Conservation (phyloP, 2,797 vertebrate genomes). For the Peromyscus attwateri region DNA sequence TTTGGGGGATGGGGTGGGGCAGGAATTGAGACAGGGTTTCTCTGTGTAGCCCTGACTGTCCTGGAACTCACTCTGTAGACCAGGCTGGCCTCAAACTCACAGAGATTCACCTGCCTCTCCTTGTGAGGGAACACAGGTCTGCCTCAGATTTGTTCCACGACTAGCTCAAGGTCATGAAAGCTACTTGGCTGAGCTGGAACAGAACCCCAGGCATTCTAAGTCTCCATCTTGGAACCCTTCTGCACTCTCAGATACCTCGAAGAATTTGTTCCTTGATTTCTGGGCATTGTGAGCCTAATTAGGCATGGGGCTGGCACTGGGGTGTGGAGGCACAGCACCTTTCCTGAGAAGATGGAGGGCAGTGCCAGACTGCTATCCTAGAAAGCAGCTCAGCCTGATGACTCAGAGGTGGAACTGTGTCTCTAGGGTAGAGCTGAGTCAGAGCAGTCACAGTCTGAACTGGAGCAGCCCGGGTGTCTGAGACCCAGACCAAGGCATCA, state of each 20-base stretch:
- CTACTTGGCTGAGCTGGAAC: not conserved
- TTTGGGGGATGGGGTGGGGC: not conserved
- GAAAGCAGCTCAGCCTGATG: conserved; percentile 72
- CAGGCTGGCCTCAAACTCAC: not conserved
- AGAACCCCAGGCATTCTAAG: not conserved
- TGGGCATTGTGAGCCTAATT: conserved; percentile 35
- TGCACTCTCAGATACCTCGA: not conserved
- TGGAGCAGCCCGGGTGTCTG: not conserved
- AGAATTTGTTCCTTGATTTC: conserved; percentile 50
- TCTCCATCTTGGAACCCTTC: not conserved
- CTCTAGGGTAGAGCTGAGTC: conserved; percentile 71
- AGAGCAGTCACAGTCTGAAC: not conserved
- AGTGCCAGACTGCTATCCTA: conserved; percentile 73
- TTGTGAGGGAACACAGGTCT: not conserved
- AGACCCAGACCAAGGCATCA: not conserved
- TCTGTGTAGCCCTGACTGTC: not conserved
- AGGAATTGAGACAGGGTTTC: not conserved
- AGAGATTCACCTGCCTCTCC: not conserved
- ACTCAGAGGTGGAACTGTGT: conserved; percentile 65
- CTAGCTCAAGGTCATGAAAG: not conserved
- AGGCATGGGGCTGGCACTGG: conserved; percentile 48
- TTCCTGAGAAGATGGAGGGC: conserved; percentile 56
- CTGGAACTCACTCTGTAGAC: not conserved
- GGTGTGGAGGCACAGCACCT: conserved; percentile 58
- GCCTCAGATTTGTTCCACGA: not conserved